Evolutionary conservation across 2,113 vertebrate species (phyloP).

Genomic region (Syrmaticus mikado): DNA sequence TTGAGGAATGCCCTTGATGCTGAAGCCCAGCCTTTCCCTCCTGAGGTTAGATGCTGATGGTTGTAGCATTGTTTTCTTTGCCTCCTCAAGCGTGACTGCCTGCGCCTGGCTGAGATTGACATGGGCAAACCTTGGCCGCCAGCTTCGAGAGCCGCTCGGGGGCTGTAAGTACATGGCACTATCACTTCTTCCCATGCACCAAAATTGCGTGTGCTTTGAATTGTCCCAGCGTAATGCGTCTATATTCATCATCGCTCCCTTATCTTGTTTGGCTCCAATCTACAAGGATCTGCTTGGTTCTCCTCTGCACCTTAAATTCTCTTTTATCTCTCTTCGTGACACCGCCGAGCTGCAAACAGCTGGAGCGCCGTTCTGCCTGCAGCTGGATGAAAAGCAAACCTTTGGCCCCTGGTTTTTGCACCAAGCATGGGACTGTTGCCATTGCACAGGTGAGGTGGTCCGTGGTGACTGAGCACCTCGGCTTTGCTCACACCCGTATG

Average conservation of each 20-base stretch:
- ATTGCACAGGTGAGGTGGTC: not conserved
- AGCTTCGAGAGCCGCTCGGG: not conserved
- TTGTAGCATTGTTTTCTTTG: constrained; percentile 50
- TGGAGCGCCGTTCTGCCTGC: not conserved
- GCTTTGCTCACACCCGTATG: not conserved
- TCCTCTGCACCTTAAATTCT: constrained; percentile 32
- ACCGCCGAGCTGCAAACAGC: not conserved
- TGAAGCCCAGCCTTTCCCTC: not conserved
- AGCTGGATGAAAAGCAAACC: not conserved
- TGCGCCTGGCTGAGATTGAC: not conserved
- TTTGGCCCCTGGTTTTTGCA: not conserved
- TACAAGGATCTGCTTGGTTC: constrained; percentile 30
- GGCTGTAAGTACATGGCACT: not conserved
- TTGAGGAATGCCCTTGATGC: not conserved
- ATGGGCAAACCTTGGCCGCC: not conserved
- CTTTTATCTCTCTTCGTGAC: constrained; percentile 24
- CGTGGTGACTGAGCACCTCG: fast-evolving
- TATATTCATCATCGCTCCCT: constrained; percentile 31
- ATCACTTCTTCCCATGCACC: constrained; percentile 18
- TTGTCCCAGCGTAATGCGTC: constrained; percentile 30
- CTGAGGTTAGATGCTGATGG: not conserved
- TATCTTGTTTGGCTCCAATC: constrained; percentile 29
- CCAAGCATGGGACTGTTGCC: too few species aligned
- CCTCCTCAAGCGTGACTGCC: not conserved
- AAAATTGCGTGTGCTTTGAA: constrained; percentile 39